Percentiles rank a stretch among this genome's conserved stretches.
These are phyloP conservation scores for Dipodomys ordii DNA, from an alignment of 2,113 vertebrate genomes.

Conservation along the genomic window DNA sequence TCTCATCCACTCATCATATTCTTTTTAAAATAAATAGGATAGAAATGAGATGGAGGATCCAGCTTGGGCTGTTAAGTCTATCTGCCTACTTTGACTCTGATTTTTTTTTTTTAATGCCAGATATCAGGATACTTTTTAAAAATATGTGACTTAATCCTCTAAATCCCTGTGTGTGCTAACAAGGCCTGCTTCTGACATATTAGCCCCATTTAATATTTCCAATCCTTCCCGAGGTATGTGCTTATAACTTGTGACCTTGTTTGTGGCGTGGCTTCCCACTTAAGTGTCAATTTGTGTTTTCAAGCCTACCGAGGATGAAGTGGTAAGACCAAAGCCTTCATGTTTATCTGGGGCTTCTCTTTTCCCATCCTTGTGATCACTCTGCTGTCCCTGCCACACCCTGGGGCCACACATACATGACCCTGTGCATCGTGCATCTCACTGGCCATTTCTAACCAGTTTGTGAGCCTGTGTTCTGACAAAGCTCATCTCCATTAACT, in stretches of 20 bases:
- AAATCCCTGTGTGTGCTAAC: background rate
- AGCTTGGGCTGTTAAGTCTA: background rate
- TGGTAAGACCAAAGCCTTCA: constrained; percentile 93
- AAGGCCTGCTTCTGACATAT: background rate
- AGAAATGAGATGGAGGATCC: constrained; percentile 18
- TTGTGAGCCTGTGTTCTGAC: constrained; percentile 41
- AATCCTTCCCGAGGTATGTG: constrained; percentile 11
- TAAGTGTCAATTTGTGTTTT: constrained; percentile 95
- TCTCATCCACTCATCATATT: background rate
- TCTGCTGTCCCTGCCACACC: constrained; percentile 69
- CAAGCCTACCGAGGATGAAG: constrained; percentile 97
- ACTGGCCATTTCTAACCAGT: constrained; percentile 69
- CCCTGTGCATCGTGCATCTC: constrained; percentile 56
- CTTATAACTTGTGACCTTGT: constrained; percentile 74
- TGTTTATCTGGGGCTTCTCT: constrained; percentile 82
- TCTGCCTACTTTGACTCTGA: background rate
- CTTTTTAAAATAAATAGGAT: constrained; percentile 46
- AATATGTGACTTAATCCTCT: background rate
- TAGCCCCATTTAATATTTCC: background rate
- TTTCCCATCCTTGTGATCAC: constrained; percentile 80
- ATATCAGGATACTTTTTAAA: constrained; percentile 28
- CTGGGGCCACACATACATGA: constrained; percentile 52
- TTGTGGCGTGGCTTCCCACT: constrained; percentile 80
- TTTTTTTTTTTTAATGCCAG: constrained; percentile 35
- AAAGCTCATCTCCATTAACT: constrained; percentile 68